These are phyloP conservation scores for Noctua janthe DNA, from an alignment of 2,888 invertebrate genomes.

Conservation along the genomic window DNA sequence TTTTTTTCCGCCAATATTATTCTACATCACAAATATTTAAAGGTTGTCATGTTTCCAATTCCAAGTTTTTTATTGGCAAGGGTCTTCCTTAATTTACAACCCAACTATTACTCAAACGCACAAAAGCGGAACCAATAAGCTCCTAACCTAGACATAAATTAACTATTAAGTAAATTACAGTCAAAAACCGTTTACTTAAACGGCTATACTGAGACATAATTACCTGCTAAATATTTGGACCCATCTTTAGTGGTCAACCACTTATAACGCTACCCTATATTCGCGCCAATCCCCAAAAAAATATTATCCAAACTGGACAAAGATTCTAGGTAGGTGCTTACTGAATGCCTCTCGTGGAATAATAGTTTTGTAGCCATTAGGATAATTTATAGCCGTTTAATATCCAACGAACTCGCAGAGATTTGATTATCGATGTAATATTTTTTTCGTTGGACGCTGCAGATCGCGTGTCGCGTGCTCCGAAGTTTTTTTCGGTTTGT, in stretches of 20 bases:
- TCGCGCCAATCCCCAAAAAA: conserved; percentile 60
- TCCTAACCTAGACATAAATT: conserved; percentile 48
- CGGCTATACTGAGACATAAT: conserved; percentile 63
- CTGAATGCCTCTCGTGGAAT: conserved; percentile 70
- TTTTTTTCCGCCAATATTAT: not conserved
- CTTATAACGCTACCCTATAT: conserved; percentile 67
- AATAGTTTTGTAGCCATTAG: conserved; percentile 87
- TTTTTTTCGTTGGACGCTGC: conserved; percentile 78
- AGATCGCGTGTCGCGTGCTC: conserved; percentile 90
- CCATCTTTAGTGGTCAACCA: conserved; percentile 75
- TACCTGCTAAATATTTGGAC: conserved; percentile 72
- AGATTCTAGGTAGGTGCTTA: conserved; percentile 72
- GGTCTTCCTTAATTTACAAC: not conserved
- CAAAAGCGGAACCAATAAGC: conserved; percentile 50
- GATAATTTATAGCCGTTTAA: conserved; percentile 90
- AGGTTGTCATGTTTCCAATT: not conserved
- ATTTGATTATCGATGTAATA: conserved; percentile 88
- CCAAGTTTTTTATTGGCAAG: not conserved
- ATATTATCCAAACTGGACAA: conserved; percentile 66
- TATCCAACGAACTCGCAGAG: conserved; percentile 83
- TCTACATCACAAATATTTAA: not conserved
- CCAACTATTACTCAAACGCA: conserved; percentile 19
- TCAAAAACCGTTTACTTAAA: conserved; percentile 63
- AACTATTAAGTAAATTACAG: conserved; percentile 63
- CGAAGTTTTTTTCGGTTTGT: conserved; percentile 81